These are phyloP conservation scores for Pyrrhosoma nymphula DNA, from an alignment of 2,888 invertebrate species.

Conservation along the genomic window DNA sequence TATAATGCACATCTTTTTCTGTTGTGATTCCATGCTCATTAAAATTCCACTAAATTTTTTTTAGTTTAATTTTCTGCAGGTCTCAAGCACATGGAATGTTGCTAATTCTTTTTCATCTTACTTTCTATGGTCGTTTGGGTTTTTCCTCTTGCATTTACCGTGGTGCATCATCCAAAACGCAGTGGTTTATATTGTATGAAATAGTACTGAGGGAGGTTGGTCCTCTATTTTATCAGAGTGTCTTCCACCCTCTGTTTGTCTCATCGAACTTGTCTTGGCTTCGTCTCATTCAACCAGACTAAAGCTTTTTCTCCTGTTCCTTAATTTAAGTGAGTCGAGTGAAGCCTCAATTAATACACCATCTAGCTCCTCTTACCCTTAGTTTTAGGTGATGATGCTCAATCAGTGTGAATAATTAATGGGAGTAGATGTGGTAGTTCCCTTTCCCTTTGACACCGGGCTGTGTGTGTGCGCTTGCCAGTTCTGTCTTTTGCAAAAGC, in stretches of 20 bases:
- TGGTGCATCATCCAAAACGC: constrained; percentile 27
- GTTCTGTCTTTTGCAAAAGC: neutral
- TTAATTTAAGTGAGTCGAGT: neutral
- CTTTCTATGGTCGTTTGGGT: constrained; percentile 32
- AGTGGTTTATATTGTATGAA: constrained; percentile 18
- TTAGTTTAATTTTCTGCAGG: neutral
- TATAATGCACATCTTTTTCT: too few relatives aligned
- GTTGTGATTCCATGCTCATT: too few relatives aligned
- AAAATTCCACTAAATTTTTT: neutral
- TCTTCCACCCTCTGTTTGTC: neutral
- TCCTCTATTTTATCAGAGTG: neutral
- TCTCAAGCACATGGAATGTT: neutral
- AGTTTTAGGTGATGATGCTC: neutral
- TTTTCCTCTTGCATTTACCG: neutral
- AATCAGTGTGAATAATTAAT: neutral
- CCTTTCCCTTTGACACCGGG: neutral
- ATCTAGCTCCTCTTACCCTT: neutral
- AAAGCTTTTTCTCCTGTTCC: neutral
- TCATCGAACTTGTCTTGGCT: neutral
- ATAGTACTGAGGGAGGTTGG: constrained; percentile 46
- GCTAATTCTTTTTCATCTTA: constrained; percentile 3
- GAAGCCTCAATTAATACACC: neutral
- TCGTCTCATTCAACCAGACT: neutral
- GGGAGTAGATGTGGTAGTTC: neutral
- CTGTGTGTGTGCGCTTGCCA: neutral